These are phyloP conservation scores for Neomonachus schauinslandi DNA, from an alignment of 2,113 vertebrate genomes.

Conservation along the genomic window DNA sequence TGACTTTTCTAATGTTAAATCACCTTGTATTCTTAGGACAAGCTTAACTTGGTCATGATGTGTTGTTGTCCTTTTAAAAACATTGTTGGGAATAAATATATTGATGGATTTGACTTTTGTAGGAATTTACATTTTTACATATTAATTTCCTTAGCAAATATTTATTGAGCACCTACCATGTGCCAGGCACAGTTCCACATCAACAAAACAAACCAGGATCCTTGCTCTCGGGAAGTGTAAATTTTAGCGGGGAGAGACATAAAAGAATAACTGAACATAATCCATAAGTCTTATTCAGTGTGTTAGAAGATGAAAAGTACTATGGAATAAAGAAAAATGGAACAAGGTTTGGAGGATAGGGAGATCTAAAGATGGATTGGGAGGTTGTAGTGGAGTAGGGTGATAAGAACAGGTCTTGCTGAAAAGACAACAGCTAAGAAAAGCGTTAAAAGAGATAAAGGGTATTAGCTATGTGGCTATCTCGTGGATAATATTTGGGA, in stretches of 20 bases:
- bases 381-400: background rate
- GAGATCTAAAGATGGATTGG: too few relatives aligned
- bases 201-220: background rate
- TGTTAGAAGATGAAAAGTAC: background rate
- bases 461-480: background rate
- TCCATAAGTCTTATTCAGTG: background rate
- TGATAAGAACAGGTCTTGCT: background rate
- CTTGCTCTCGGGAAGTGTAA: background rate
- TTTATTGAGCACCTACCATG: background rate
- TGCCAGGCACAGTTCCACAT: background rate
- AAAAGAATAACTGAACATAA: background rate
- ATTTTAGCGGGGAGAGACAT: background rate
- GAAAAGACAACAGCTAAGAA: constrained; percentile 9
- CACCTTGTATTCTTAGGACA: background rate
- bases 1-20: background rate
- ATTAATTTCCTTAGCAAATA: background rate
- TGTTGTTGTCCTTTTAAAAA: background rate
- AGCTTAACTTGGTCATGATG: background rate
- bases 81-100: background rate
- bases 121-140: background rate
- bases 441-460: background rate
- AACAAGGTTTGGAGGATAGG: background rate
- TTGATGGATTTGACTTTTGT: background rate
- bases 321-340: background rate
- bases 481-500: background rate